These are phyloP conservation scores for Nephila pilipes DNA, from an alignment of 1,140 invertebrate species.

Conservation along the genomic window DNA sequence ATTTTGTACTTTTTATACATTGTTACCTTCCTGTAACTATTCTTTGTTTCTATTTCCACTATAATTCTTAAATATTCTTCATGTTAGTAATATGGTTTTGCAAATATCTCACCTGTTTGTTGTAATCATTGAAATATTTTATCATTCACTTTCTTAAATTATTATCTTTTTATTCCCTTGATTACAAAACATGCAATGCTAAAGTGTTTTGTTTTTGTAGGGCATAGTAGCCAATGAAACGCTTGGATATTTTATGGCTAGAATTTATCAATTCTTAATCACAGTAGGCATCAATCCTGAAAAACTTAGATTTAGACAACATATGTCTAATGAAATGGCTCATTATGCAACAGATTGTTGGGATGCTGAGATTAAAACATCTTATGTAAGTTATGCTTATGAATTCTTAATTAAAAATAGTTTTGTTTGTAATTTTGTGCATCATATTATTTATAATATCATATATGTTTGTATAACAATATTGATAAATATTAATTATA, in stretches of 20 bases:
- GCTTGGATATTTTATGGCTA: constrained; percentile 97
- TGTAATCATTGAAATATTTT: no score
- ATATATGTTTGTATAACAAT: no score
- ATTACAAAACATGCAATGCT: neutral
- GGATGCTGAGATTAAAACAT: constrained; percentile 98
- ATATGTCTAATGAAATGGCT: constrained; percentile 99
- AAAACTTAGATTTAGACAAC: constrained; percentile 96
- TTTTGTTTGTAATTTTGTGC: constrained; percentile 66
- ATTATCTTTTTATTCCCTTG: neutral
- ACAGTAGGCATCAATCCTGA: constrained; percentile 93
- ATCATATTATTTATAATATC: no score
- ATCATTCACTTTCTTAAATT: neutral
- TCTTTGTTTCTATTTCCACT: no score
- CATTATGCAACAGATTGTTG: constrained; percentile 99
- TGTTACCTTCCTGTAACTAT: no score
- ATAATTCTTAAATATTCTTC: no score
- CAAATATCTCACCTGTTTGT: no score
- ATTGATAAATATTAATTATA: no score
- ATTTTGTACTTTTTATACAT: no score
- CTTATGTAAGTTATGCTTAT: constrained; percentile 86
- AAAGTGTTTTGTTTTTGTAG: constrained; percentile 81
- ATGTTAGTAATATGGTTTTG: no score
- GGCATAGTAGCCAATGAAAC: constrained; percentile 97
- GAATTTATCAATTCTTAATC: constrained; percentile 94
- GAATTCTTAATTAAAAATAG: neutral